These are phyloP conservation scores for Bovichtus diacanthus DNA, from an alignment of 2,797 vertebrate species.

Conservation along the genomic window DNA sequence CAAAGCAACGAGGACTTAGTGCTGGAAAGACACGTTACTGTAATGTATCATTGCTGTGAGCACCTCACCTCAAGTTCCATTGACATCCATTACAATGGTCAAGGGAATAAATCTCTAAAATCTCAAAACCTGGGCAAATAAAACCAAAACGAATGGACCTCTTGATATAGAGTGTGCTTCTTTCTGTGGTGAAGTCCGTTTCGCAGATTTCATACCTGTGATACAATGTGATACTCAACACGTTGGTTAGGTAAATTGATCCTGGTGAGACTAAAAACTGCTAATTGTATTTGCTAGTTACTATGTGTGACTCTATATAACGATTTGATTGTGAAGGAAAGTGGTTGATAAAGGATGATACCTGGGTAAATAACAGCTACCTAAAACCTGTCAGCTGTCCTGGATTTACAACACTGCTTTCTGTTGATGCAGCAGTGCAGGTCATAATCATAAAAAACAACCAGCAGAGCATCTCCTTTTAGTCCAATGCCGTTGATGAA, in stretches of 20 bases:
- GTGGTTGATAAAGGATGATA: neutral
- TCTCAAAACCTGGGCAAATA: neutral
- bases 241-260: neutral
- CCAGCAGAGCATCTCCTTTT: neutral
- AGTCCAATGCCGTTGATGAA: neutral
- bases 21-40: neutral
- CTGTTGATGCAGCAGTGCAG: conserved; percentile 28
- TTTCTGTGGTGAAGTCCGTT: neutral
- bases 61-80: neutral
- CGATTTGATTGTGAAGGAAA: conserved; percentile 5
- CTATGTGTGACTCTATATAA: too few relatives aligned
- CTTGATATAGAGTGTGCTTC: neutral
- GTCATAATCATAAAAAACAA: conserved; percentile 32
- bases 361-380: neutral
- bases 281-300: too few relatives aligned
- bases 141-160: neutral
- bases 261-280: neutral
- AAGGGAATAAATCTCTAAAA: neutral
- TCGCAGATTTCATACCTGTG: neutral
- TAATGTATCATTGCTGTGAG: neutral
- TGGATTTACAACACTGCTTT: neutral
- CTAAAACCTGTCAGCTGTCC: neutral
- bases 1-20: neutral
- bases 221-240: neutral
- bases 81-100: neutral